Evolutionary conservation across 2,113 vertebrate species (phyloP).

Genomic region (Acrocephalus kingi): DNA sequence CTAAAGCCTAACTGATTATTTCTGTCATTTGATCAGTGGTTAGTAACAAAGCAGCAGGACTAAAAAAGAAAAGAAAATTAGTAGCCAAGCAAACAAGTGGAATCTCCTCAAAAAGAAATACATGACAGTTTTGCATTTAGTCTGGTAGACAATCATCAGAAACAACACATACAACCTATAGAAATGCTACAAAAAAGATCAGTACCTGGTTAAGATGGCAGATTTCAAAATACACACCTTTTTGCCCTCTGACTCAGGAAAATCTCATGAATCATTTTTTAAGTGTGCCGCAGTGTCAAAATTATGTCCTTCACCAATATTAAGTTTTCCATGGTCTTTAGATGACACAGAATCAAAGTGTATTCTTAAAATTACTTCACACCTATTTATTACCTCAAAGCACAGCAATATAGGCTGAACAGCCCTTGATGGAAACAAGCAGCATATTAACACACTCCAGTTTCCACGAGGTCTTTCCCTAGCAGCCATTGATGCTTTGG

Average conservation of each 20-base stretch:
- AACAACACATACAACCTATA: conserved; percentile 16
- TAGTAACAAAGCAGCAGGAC: conserved; percentile 26
- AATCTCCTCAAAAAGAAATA: neutral
- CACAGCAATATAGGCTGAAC: neutral
- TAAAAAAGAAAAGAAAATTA: neutral
- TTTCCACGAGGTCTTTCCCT: neutral
- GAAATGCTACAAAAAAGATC: neutral
- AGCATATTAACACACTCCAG: neutral
- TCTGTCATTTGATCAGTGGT: neutral
- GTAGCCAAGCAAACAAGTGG: conserved; percentile 11
- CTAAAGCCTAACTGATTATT: neutral
- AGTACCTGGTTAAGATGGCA: neutral
- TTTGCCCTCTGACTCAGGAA: neutral
- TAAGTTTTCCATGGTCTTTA: neutral
- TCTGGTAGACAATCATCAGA: neutral
- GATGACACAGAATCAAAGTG: conserved; percentile 48
- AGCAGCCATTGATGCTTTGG: neutral
- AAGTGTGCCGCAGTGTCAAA: neutral
- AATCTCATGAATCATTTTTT: neutral
- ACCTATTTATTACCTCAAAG: neutral
- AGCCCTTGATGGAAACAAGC: neutral
- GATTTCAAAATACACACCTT: neutral
- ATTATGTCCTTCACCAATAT: neutral
- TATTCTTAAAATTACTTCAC: neutral
- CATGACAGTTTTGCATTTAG: neutral